Evolutionary conservation across 1,140 invertebrate genomes (phyloP).

Genomic region (Drosophila parvula): DNA sequence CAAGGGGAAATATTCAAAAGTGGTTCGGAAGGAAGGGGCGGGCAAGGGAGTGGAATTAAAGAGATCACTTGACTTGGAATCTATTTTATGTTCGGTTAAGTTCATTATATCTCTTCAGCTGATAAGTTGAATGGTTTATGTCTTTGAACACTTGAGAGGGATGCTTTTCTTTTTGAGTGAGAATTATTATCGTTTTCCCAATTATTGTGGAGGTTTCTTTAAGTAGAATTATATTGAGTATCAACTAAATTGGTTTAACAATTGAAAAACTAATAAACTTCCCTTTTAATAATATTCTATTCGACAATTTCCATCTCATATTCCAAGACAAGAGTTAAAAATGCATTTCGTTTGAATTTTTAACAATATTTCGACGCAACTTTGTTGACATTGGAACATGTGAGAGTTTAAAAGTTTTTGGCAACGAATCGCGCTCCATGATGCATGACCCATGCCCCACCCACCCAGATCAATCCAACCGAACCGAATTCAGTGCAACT

Average conservation of each 20-base stretch:
- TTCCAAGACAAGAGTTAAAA: slow-evolving; percentile 21
- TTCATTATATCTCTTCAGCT: slow-evolving; percentile 2
- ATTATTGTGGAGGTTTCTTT: no score
- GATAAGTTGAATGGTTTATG: not conserved
- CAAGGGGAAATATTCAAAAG: slow-evolving; percentile 21
- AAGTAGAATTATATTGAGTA: not conserved
- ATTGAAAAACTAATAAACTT: not conserved
- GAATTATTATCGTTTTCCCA: not conserved
- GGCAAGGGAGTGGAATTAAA: not conserved
- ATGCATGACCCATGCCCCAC: slow-evolving; percentile 34
- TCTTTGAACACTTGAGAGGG: not conserved
- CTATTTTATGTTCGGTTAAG: not conserved
- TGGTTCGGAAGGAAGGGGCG: not conserved
- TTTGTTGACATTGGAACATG: slow-evolving; percentile 43
- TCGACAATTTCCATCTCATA: not conserved
- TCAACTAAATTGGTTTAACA: not conserved
- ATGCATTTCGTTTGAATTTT: slow-evolving; percentile 34
- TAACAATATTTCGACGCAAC: slow-evolving; percentile 39
- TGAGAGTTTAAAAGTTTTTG: slow-evolving; percentile 45
- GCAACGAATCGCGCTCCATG: slow-evolving; percentile 25
- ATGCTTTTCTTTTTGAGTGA: not conserved
- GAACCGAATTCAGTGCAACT: slow-evolving; percentile 17
- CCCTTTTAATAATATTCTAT: not conserved
- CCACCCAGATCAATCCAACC: slow-evolving; percentile 14
- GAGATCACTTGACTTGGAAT: slow-evolving; percentile 23